Evolutionary conservation across 1,140 invertebrate genomes (phyloP), one percentile per base, ranked within the genome.

Genomic region (Mamestra configurata): DNA sequence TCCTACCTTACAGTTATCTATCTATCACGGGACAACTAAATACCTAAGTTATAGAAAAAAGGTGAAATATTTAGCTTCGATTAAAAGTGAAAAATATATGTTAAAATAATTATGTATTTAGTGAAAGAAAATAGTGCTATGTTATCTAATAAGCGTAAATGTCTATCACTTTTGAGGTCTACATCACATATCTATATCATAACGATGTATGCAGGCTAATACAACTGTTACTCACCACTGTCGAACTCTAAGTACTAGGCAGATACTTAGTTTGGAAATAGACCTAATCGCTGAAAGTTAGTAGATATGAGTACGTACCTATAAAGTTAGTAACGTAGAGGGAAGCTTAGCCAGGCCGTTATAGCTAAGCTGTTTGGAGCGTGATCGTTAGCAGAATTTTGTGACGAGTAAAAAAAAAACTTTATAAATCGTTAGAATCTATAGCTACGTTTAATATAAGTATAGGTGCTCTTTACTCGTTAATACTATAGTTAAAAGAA

Each of bases 291-390:
- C 22, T 15, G 53, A 57, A 57, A 57, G 22, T 57, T 24, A 24
- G 51, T 55, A 27, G 10, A n/a, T 3, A 11, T 43, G 13, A 1
- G 15, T 49, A 77, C 75, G 61, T 77, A 77, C 75, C 75, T 68
- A 77, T 55, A 35, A 49, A 20, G 82, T 80, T 70, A 80, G 43
- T 73, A 68, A 75, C 37, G 59, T 80, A 80, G 79, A 78, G 59
- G 70, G 46, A 86, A 86, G 84, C 84, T 80, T 80, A 78, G 79
- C 81, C 77, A 82, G 46, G 73, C 57, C 37, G 18, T 76, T 64
- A 37, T 75, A 76, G 79, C 68, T 79, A 82, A 79, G 82, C 84
- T 66, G 79, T 61, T 76, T 68, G 72, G 80, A 83, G 84, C 84
- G 82, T 85, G 84, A 18, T 73, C 35, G 37, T 80, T 77, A 82